phyloP scores from a whole-genome alignment of 2,113 vertebrate genomes.

The Peromyscus leucopus region DNA sequence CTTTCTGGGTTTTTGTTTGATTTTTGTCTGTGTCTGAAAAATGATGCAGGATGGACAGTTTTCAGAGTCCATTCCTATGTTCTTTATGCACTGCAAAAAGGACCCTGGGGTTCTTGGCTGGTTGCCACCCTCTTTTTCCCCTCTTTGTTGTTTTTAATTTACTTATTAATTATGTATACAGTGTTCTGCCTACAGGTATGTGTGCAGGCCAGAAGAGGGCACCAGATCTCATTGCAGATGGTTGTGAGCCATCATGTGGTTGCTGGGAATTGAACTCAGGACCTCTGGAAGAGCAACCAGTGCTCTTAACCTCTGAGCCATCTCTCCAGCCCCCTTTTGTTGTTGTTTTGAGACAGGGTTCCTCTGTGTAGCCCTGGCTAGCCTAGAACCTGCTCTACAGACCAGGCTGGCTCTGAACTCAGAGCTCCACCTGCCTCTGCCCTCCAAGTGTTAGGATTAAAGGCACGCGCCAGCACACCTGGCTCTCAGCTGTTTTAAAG shows the following conservation, averaged over 20 bases:
- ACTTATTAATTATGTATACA: too few species aligned
- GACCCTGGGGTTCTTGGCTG: slow-evolving; percentile 21
- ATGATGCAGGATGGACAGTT: neutral
- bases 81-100: slow-evolving; percentile 40
- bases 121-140: neutral
- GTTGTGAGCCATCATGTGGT: too few species aligned
- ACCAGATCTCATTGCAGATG: too few species aligned
- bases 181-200: too few species aligned
- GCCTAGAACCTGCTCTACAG: neutral
- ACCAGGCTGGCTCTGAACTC: neutral
- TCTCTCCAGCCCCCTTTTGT: neutral
- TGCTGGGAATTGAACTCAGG: too few species aligned
- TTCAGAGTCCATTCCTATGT: neutral
- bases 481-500: slow-evolving; percentile 18
- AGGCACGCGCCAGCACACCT: neutral
- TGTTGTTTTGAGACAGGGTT: neutral
- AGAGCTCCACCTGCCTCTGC: neutral
- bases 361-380: neutral
- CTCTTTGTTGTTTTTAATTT: too few species aligned
- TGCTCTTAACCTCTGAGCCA: too few species aligned
- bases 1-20: neutral
- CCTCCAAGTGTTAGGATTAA: neutral
- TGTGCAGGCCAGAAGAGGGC: too few species aligned
- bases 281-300: too few species aligned
- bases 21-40: neutral